A percentile compares a stretch with the other conserved stretches of the same genome.
phyloP scores from a whole-genome alignment of 1,140 invertebrate species.

The Hylaeus volcanicus region DNA sequence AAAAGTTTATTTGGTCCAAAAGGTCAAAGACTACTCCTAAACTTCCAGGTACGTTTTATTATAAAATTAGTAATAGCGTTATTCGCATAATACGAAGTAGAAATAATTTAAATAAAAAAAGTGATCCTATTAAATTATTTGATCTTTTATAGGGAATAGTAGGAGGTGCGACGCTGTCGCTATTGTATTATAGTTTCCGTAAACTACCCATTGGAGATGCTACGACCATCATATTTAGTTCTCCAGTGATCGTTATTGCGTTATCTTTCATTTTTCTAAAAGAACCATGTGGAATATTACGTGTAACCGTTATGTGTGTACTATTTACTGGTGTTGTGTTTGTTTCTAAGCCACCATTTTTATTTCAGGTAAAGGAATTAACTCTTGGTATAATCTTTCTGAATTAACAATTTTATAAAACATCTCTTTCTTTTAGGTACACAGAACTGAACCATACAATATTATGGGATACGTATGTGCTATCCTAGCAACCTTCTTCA shows the following conservation, averaged over 20 bases:
- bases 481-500: conserved; percentile 80
- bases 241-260: conserved; percentile 82
- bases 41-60: conserved; percentile 75
- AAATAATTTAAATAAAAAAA: neutral
- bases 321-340: conserved; percentile 81
- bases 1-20: conserved; percentile 76
- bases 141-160: conserved; percentile 77
- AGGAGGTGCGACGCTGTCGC: conserved; percentile 79
- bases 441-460: conserved; percentile 73
- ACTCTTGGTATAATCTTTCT: neutral
- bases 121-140: conserved; percentile 15
- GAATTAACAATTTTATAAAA: neutral
- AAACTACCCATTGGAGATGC: conserved; percentile 82
- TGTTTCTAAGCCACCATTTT: conserved; percentile 81
- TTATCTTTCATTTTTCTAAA: conserved; percentile 81
- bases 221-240: conserved; percentile 83
- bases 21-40: conserved; percentile 76
- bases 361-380: conserved; percentile 76
- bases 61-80: neutral
- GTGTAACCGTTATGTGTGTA: conserved; percentile 79
- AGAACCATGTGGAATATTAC: conserved; percentile 82
- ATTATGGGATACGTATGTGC: conserved; percentile 79
- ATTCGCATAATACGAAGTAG: neutral
- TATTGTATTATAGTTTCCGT: conserved; percentile 81
- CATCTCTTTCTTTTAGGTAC: conserved; percentile 58